phyloP scores from a whole-genome alignment of 2,888 invertebrate genomes.

The Cyclophora punctaria region DNA sequence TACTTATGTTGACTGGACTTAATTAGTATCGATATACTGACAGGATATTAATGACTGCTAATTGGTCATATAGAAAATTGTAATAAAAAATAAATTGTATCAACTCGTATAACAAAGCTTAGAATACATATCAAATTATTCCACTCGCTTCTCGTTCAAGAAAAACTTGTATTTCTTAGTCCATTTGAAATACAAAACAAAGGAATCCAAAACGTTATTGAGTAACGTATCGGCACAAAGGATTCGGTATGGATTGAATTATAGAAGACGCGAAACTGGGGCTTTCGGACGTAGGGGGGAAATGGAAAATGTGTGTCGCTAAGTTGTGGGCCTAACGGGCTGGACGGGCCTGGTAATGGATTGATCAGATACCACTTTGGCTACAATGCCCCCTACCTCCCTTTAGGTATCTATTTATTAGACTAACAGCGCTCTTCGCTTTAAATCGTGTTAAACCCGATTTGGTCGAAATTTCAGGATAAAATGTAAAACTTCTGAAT shows the following conservation, averaged over 20 bases:
- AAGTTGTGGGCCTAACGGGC: constrained; percentile 60
- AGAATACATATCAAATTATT: neutral
- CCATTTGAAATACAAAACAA: constrained; percentile 9
- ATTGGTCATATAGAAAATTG: too few relatives aligned
- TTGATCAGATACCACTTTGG: constrained; percentile 65
- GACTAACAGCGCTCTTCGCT: too few relatives aligned
- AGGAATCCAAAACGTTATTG: constrained; percentile 9
- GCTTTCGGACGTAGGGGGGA: constrained; percentile 52
- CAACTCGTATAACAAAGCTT: too few relatives aligned
- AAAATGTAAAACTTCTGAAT: too few relatives aligned
- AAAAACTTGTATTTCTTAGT: constrained; percentile 1
- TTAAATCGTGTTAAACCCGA: too few relatives aligned
- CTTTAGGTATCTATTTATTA: too few relatives aligned
- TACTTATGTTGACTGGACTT: too few relatives aligned
- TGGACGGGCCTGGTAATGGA: constrained; percentile 66
- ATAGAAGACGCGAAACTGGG: constrained; percentile 62
- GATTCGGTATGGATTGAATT: constrained; percentile 67
- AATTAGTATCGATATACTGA: too few relatives aligned
- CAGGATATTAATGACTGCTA: too few relatives aligned
- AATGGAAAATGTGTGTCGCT: constrained; percentile 73
- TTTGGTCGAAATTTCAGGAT: too few relatives aligned
- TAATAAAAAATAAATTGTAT: too few relatives aligned
- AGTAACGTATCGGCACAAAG: constrained; percentile 41
- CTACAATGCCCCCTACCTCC: too few relatives aligned
- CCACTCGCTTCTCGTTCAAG: neutral